These are phyloP conservation scores for Liposcelis brunnea DNA, from an alignment of 2,888 invertebrate species.

Conservation along the genomic window DNA sequence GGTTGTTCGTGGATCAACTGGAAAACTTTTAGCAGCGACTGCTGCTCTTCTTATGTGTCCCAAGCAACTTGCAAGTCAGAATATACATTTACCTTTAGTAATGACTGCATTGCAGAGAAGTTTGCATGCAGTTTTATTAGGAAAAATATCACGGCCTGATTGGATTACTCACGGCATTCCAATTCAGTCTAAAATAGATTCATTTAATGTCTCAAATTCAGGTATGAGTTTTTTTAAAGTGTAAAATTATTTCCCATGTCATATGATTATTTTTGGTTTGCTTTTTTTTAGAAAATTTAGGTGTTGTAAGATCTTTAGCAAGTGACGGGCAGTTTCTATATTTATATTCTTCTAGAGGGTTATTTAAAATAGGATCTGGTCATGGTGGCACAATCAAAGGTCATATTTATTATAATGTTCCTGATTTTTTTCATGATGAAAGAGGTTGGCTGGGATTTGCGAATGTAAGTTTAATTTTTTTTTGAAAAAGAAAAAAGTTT, in stretches of 20 bases:
- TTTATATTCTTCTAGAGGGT: constrained; percentile 63
- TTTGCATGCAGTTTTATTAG: constrained; percentile 73
- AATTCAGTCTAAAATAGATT: constrained; percentile 50
- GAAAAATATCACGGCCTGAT: constrained; percentile 66
- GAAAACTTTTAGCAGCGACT: constrained; percentile 70
- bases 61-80: constrained; percentile 55
- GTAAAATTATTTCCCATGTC: not conserved
- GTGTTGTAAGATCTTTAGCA: constrained; percentile 43
- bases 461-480: constrained; percentile 37
- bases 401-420: constrained; percentile 69
- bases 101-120: constrained; percentile 72
- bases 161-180: constrained; percentile 83
- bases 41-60: constrained; percentile 78
- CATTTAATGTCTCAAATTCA: constrained; percentile 28
- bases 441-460: constrained; percentile 76
- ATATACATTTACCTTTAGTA: constrained; percentile 71
- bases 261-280: not conserved
- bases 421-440: constrained; percentile 64
- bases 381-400: constrained; percentile 85
- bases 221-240: not conserved
- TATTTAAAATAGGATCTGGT: constrained; percentile 89
- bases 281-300: constrained; percentile 4
- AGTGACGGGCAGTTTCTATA: constrained; percentile 86
- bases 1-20: constrained; percentile 84
- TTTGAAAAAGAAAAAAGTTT: too few species aligned